Conservation (phyloP, 2,888 invertebrate genomes). For the Torymus aiolomorphi region DNA sequence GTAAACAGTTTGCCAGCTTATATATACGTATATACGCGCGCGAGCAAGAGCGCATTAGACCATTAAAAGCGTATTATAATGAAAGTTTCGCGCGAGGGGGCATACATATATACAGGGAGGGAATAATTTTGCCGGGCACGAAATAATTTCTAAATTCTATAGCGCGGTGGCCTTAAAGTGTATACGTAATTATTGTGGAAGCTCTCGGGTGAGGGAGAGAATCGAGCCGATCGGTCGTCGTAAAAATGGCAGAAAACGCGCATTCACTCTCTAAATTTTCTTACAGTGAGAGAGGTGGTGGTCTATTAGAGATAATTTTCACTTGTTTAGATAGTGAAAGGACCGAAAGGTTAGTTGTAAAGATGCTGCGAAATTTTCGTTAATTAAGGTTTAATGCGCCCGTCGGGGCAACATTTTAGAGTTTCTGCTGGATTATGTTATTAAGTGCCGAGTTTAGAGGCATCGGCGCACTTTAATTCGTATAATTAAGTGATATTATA, state of each 20-base stretch:
- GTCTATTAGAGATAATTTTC: slow-evolving; percentile 32
- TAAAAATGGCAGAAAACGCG: slow-evolving; percentile 33
- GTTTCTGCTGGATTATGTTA: neutral
- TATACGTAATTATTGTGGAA: slow-evolving; percentile 34
- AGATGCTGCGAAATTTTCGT: too few relatives aligned
- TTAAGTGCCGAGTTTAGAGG: neutral
- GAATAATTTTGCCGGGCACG: neutral
- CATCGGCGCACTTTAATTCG: neutral
- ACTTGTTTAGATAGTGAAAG: slow-evolving; percentile 28
- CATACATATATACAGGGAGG: neutral
- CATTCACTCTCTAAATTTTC: slow-evolving; percentile 34
- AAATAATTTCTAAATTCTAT: slow-evolving; percentile 35
- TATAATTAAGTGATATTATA: neutral
- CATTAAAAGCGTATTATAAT: slow-evolving; percentile 28
- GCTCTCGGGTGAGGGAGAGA: neutral
- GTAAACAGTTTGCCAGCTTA: too few relatives aligned
- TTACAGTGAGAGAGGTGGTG: slow-evolving; percentile 7
- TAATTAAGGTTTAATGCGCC: too few relatives aligned
- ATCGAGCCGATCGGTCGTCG: neutral
- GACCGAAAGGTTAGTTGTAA: neutral
- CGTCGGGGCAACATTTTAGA: neutral
- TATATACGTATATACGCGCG: too few relatives aligned
- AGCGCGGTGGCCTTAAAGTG: slow-evolving; percentile 22
- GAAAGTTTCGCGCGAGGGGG: slow-evolving; percentile 7
- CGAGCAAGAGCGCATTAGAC: neutral